Evolutionary conservation across 2,888 invertebrate genomes (phyloP), one percentile per base, ranked within the genome.

Genomic region (Carpatolechia fugitivella): DNA sequence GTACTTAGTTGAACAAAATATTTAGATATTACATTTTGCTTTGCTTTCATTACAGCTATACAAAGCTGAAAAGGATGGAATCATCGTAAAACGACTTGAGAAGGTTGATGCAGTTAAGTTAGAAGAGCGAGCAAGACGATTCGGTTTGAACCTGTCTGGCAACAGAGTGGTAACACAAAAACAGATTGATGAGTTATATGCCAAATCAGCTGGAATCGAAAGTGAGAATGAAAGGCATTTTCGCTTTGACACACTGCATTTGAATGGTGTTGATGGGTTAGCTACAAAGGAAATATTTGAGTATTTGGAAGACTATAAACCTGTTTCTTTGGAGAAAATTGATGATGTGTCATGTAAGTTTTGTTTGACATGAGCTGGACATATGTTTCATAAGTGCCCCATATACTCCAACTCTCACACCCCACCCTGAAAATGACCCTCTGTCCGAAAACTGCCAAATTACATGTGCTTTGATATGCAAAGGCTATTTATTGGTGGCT

Each of bases 251-350:
- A 93, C 95, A 16, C 81, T 97, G 48, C 95, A 96, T 76, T 86
- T 97, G 73, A 87, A 93, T 72, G 96, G 96, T 49, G 93, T 94
- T 0, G 92, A 94, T 65, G 92, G 94, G 33, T 93, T 97, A 91
- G 93, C 91, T 64, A 95, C 95, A 2, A 92, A 93, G 73, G 96
- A 97, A 76, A 92, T 97, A 50, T 94, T 96, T 74, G 92, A 93
- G 63, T 96, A 96, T 80, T 94, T 97, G 73, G 91, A 92, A 74
- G 93, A 94, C 63, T 95, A 93, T 77, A 93, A 93, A 52, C 96
- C 97, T n/a, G 85, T 93, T 10, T 93, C 93, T 8, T 91, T 97
- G 51, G 96, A 97, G 82, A 96, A 96, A 95, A 92, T 96, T 56
- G 94, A 94, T 84, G 94, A 95, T 72, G 85, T 91, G 63, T 94